Conservation (phyloP, 2,797 vertebrate genomes). For the Fratercula arctica region DNA sequence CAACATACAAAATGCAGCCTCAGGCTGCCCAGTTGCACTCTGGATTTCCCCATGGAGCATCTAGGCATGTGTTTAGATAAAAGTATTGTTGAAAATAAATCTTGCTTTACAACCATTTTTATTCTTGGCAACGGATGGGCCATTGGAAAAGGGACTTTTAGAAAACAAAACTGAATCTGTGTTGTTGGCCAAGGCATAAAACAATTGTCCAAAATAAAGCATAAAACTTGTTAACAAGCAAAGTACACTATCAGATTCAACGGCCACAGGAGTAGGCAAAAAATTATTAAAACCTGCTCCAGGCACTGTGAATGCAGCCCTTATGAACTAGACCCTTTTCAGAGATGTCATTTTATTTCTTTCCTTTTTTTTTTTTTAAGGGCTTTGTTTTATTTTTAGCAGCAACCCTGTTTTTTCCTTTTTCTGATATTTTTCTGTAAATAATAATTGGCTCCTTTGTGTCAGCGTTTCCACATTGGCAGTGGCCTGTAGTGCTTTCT, state of each 20-base stretch:
- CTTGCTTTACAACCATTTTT: neutral
- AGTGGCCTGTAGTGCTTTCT: conserved; percentile 40
- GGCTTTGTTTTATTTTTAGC: neutral
- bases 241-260: neutral
- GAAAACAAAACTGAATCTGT: conserved; percentile 14
- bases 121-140: neutral
- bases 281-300: neutral
- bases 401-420: neutral
- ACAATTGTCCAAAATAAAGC: neutral
- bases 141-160: neutral
- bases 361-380: neutral
- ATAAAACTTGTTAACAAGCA: conserved; percentile 41
- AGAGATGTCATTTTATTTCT: neutral
- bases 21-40: neutral
- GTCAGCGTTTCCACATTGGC: conserved; percentile 44
- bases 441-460: conserved; percentile 64
- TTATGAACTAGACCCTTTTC: neutral
- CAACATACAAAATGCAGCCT: neutral
- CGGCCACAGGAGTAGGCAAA: neutral
- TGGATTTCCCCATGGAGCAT: neutral
- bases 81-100: conserved; percentile 12
- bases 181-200: conserved; percentile 5
- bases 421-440: conserved; percentile 44
- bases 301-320: neutral
- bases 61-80: neutral